Evolutionary conservation across 2,113 vertebrate species (phyloP).

Genomic region (Arothron firmamentum): DNA sequence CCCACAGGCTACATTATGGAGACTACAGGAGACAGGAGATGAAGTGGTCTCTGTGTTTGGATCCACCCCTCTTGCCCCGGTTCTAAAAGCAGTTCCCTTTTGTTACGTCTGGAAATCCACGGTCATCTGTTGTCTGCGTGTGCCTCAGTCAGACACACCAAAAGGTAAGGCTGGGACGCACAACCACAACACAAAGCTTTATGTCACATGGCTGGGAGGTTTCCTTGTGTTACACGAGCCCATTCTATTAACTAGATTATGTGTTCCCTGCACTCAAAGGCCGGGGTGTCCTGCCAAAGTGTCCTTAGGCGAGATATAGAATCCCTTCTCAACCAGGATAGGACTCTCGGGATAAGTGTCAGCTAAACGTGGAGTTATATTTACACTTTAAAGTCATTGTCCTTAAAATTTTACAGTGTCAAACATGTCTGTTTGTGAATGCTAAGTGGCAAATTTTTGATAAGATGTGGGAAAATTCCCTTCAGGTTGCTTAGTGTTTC

Average conservation of each 20-base stretch:
- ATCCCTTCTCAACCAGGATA: background rate
- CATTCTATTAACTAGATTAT: constrained; percentile 27
- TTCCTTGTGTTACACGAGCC: background rate
- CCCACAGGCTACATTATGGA: constrained; percentile 7
- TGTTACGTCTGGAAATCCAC: constrained; percentile 5
- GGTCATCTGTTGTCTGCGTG: constrained; percentile 37
- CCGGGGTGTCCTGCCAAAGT: constrained; percentile 31
- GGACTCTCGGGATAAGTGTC: background rate
- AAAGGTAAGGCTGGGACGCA: constrained; percentile 11
- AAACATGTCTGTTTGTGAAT: background rate
- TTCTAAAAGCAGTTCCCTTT: constrained; percentile 30
- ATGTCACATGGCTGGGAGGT: background rate
- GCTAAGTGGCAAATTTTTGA: no score
- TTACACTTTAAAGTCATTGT: background rate
- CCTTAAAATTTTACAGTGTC: background rate
- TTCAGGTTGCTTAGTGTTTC: no score
- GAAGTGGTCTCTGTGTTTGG: constrained; percentile 14
- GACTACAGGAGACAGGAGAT: constrained; percentile 9
- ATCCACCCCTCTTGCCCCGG: constrained; percentile 20
- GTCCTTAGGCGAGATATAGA: constrained; percentile 12
- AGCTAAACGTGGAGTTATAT: background rate
- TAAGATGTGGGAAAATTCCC: no score
- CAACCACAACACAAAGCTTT: background rate
- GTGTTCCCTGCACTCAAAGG: constrained; percentile 10
- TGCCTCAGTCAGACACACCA: background rate